phyloP scores from a whole-genome alignment of 1,140 invertebrate species.

The Calephelis nemesis region DNA sequence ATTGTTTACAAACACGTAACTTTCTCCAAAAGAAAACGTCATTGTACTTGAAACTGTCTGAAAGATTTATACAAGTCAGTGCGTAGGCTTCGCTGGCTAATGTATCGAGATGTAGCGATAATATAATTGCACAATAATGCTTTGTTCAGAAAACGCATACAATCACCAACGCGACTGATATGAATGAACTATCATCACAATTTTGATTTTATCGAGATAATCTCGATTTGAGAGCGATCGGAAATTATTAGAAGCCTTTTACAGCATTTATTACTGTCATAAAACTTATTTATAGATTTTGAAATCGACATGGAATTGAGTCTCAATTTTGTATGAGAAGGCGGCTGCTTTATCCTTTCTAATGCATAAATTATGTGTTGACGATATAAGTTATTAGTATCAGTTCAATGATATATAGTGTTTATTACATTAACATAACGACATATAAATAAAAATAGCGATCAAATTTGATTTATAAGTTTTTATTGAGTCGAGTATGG shows the following conservation, averaged over 20 bases:
- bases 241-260: slow-evolving; percentile 37
- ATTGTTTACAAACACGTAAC: slow-evolving; percentile 21
- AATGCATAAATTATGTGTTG: slow-evolving; percentile 30
- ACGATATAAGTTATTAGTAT: slow-evolving; percentile 23
- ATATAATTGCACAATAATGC: slow-evolving; percentile 69
- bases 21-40: slow-evolving; percentile 22
- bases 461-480: background rate
- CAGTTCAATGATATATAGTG: slow-evolving; percentile 19
- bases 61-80: slow-evolving; percentile 35
- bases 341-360: slow-evolving; percentile 35
- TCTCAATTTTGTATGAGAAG: slow-evolving; percentile 36
- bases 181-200: slow-evolving; percentile 58
- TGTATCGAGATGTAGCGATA: slow-evolving; percentile 57
- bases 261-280: slow-evolving; percentile 41
- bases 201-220: slow-evolving; percentile 48
- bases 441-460: background rate
- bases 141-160: slow-evolving; percentile 57
- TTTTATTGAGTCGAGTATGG: background rate
- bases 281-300: slow-evolving; percentile 46
- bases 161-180: slow-evolving; percentile 39
- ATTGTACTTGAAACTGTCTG: slow-evolving; percentile 24
- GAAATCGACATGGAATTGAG: slow-evolving; percentile 39
- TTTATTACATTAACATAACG: slow-evolving; percentile 18
- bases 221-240: slow-evolving; percentile 43
- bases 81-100: slow-evolving; percentile 28